Base-by-base conservation (phyloP, 2,113 vertebrate species). In the Takifugu flavidus region DNA sequence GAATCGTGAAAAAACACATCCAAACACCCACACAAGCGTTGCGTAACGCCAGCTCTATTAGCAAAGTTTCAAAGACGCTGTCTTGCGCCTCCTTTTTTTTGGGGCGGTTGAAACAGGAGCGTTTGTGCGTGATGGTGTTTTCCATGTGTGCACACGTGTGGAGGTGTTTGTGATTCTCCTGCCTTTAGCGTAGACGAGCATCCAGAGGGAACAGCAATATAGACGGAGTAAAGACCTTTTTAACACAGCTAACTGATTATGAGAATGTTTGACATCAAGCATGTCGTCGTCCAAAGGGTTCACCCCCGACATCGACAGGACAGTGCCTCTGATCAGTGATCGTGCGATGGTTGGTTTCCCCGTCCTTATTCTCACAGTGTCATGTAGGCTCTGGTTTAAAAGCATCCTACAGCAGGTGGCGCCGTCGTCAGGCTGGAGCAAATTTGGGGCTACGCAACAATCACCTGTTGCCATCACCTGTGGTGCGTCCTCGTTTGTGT, bases 21-120 rank as follows among this genome's bases (percentile, higher is more conserved):
- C 39, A 11, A 13, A 34, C 90, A 71, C 90, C 89, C 86, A 91
- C 90, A 72, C 82, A 60, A 43, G 53, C 75, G 88, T 91, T 91
- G 85, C 85, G 62, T 91, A 91, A 91, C 77, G 65, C 60, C 42
- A 68, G 75, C 75, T 83, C 3, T 49, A 64, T 77, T 74, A 56
- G 70, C 45, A 3, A 88, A 84, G 80, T 82, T 85, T 68, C 13
- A 70, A 62, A 76, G 59, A 80, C 53, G 25, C 43, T 49, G 74
- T 65, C 8, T 62, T 52, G 61, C 8, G 51, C 49, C n/a, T 31
- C 12, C 13, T 67, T 72, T 74, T 63, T 56, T 57, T 20, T 20
- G 20, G 20, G 39, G 68, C 51, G 12, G 53, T 50, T 69, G 39
- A 61, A 59, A 46, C 26, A 67, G 53, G 61, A 11, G 49, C 53